Evolutionary conservation across 2,888 invertebrate genomes (phyloP), one percentile per base, ranked within the genome.

Genomic region (Drosophila austrosaltans): DNA sequence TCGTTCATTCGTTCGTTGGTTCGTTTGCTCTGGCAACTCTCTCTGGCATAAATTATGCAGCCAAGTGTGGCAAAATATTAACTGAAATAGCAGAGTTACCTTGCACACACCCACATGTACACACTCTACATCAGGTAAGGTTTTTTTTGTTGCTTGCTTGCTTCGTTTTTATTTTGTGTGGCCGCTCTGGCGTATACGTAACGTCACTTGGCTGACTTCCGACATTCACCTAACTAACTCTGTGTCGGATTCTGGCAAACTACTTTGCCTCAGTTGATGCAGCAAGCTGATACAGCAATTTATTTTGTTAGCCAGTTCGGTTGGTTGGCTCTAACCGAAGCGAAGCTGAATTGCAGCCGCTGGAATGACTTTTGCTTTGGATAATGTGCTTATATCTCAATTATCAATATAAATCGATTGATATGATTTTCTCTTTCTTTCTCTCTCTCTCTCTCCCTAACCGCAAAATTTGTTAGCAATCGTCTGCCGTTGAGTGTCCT

Each of bases 31-130:
- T 36, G 65, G 65, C 69, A 72, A 75, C 82, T 75, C 69, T 75
- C 71, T 72, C 67, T 67, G 72, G 86, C 86, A 81, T 82, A 79
- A 89, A 88, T 89, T 87, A 87, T 89, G 79, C 88, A 85, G 80
- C 82, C 85, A 75, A 87, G 86, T 70, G 81, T 76, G 77, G 79
- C 22, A 81, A 83, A 87, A 84, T 84, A 85, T 87, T 78, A 83
- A 81, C 89, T 83, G 66, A 75, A 76, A 78, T 70, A 80, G 77
- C 78, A 77, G 39, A 36, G 64, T 32, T 62, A 64, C 62, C 63
- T 16, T 48, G 40, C 30, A 20, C 63, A 48, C 48, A 87, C 82
- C 85, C 68, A 82, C 78, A 88, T 82, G 61, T 88, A 87, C 69
- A 40, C 39, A 40, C 48, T 32, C 32, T 6, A 48, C 48, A 25